Evolutionary conservation across 2,888 invertebrate species (phyloP).

Genomic region (Augiades crinisus): DNA sequence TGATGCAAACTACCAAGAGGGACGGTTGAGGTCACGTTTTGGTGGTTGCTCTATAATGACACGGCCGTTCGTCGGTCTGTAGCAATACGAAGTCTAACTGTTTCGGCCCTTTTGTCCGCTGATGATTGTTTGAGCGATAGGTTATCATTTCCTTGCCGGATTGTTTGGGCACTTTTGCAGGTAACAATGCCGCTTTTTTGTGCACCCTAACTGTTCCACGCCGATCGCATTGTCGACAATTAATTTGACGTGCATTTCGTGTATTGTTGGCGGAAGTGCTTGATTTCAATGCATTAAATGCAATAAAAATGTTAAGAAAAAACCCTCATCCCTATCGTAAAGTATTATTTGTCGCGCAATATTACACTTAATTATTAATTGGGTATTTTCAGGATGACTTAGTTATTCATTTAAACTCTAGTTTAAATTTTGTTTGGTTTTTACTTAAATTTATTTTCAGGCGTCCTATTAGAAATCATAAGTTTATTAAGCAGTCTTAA

Average conservation of each 20-base stretch:
- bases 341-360: too few species aligned
- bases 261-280: not conserved
- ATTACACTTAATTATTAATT: too few species aligned
- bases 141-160: conserved; percentile 50
- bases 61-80: conserved; percentile 53
- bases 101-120: conserved; percentile 69
- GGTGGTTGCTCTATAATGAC: conserved; percentile 62
- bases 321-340: too few species aligned
- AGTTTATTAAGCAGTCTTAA: too few species aligned
- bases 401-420: too few species aligned
- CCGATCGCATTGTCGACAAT: conserved; percentile 2
- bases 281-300: not conserved
- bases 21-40: conserved; percentile 47
- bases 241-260: conserved; percentile 4
- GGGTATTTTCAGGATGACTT: too few species aligned
- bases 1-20: conserved; percentile 34
- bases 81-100: conserved; percentile 60
- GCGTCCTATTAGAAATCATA: too few species aligned
- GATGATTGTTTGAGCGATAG: conserved; percentile 64
- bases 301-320: too few species aligned
- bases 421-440: too few species aligned
- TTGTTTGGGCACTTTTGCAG: conserved; percentile 50
- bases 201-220: conserved; percentile 14
- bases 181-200: conserved; percentile 41
- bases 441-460: too few species aligned